Conservation (phyloP, 2,797 vertebrate species). For the Eutrigla gurnardus region DNA sequence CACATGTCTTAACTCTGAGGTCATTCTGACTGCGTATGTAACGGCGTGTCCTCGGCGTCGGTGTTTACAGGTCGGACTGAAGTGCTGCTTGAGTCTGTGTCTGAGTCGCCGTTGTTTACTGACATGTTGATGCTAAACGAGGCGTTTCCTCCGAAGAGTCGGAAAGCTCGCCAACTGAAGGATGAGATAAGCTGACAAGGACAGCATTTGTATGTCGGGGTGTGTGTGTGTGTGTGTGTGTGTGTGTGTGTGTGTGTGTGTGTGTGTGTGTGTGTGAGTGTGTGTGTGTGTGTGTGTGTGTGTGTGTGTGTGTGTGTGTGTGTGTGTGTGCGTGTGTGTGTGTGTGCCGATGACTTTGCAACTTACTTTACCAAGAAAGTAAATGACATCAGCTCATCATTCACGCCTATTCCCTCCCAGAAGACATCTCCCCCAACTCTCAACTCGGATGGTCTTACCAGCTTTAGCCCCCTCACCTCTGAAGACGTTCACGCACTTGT, state of each 20-base stretch:
- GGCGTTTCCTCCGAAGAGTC: slow-evolving; percentile 45
- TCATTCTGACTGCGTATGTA: slow-evolving; percentile 23
- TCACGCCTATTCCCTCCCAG: too few species aligned
- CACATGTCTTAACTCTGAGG: slow-evolving; percentile 40
- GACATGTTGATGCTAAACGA: slow-evolving; percentile 49
- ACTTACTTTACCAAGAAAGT: too few species aligned
- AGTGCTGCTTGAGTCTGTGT: slow-evolving; percentile 60
- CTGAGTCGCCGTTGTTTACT: slow-evolving; percentile 65
- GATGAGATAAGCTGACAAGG: slow-evolving; percentile 46
- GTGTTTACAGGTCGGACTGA: slow-evolving; percentile 49
- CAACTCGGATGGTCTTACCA: too few species aligned
- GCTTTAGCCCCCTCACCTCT: too few species aligned
- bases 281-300: slow-evolving; percentile 15
- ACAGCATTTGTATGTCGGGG: slow-evolving; percentile 48
- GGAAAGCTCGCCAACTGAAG: slow-evolving; percentile 46
- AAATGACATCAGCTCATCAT: too few species aligned
- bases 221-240: slow-evolving; percentile 3
- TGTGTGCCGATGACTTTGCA: too few species aligned
- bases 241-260: slow-evolving; percentile 3
- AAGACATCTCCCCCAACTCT: too few species aligned
- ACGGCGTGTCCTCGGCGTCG: slow-evolving; percentile 33
- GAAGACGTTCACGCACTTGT: too few species aligned
- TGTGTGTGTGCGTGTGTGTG: too few species aligned
- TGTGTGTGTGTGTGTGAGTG: slow-evolving; percentile 19
- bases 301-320: too few species aligned